Evolutionary conservation across 2,888 invertebrate genomes (phyloP), one percentile per base, ranked within the genome.

Genomic region (Encarsia formosa): DNA sequence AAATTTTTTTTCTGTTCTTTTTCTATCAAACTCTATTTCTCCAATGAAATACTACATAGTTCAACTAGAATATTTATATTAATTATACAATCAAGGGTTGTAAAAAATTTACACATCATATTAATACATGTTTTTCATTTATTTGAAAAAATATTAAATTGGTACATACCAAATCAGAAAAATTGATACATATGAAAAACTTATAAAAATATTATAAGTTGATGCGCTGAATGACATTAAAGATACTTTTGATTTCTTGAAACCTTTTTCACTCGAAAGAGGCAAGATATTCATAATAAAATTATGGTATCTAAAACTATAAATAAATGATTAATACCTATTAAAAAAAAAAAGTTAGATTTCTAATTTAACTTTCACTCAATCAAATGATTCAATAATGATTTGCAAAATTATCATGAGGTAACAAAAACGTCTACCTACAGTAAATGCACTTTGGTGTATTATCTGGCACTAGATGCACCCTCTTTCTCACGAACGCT

Each of bases 361-460:
- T 29, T 43, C 31, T 42, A n/a, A 29, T 39, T 52, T 29, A 52
- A 56, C 49, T 39, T 43, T 52, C 8, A 15, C 4, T 52, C 43
- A 55, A 45, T 38, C 44, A 43, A 9, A 41, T 45, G 20, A 26
- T 50, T 53, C 31, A 26, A 46, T 39, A n/a, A 47, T 32, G 37
- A 53, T 45, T 43, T 46, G 35, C 48, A 52, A 39, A 47, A 20
- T 52, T 47, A 46, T 52, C 46, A 55, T 42, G 49, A 56, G 52
- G 47, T 50, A 53, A 56, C 47, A 50, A 50, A n/a, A 49, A 52
- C 6, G 50, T 56, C 47, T 56, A 56, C 56, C 56, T 52, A 56
- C 44, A 47, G 34, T 57, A 57, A 57, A 57, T 57, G 57, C 57
- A 57, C 57, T 57, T 57, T 57, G 57, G 57, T 57, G 57, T 57